These are phyloP conservation scores for Umimayanthus kanabou DNA, from an alignment of 92 coral and sea anemone genomes.

Conservation along the genomic window DNA sequence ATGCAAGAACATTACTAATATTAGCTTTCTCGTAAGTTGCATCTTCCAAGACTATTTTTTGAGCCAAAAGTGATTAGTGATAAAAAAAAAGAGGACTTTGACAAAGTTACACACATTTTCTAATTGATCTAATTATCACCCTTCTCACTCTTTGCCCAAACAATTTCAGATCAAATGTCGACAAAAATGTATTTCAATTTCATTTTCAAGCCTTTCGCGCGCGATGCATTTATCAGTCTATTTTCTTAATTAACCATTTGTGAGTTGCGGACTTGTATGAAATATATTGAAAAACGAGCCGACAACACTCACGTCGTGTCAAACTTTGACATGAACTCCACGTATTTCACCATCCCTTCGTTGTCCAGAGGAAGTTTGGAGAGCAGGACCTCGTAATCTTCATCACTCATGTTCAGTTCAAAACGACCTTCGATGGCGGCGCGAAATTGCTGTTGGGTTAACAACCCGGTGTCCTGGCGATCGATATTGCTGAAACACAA, in stretches of 20 bases:
- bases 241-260: background rate
- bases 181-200: too few species aligned
- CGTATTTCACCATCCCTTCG: slow-evolving; percentile 97
- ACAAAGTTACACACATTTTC: background rate
- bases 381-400: slow-evolving; percentile 78
- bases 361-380: slow-evolving; percentile 77
- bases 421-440: slow-evolving; percentile 99
- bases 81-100: too few species aligned
- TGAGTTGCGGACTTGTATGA: background rate
- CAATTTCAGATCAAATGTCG: background rate
- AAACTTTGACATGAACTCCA: slow-evolving; percentile 96
- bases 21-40: background rate
- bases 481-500: slow-evolving; percentile 81
- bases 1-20: background rate
- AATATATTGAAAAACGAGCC: background rate
- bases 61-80: too few species aligned
- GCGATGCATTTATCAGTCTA: background rate
- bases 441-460: slow-evolving; percentile 97
- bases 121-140: background rate
- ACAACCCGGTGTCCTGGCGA: slow-evolving; percentile 79
- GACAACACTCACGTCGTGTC: slow-evolving; percentile 86
- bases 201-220: too few species aligned
- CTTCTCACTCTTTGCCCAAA: background rate
- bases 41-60: too few species aligned
- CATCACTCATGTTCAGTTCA: slow-evolving; percentile 87